These are phyloP conservation scores for Rhabdomys pumilio DNA, from an alignment of 2,797 vertebrate species.

Conservation along the genomic window DNA sequence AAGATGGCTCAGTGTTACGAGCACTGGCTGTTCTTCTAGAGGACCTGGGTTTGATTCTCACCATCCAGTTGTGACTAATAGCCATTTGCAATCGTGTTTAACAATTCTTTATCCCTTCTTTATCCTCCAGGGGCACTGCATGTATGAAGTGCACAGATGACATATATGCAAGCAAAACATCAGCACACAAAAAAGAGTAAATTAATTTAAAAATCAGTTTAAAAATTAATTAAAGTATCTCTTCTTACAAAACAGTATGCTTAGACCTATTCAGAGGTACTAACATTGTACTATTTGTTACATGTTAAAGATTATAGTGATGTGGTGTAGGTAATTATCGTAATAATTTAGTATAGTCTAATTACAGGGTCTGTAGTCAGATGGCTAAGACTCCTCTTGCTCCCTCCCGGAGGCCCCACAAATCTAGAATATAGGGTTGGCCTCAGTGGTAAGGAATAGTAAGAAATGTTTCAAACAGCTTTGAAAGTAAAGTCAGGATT, in stretches of 20 bases:
- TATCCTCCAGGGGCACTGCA: not conserved
- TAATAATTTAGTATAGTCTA: not conserved
- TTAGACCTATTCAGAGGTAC: not conserved
- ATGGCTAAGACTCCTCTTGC: not conserved
- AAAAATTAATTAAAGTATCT: not conserved
- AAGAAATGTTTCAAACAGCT: not conserved
- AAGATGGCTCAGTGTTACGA: not conserved
- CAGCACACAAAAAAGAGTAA: not conserved
- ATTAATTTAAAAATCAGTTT: not conserved
- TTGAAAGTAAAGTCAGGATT: not conserved
- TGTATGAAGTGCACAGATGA: not conserved
- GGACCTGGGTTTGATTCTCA: not conserved
- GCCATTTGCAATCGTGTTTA: not conserved
- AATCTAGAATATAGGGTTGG: not conserved
- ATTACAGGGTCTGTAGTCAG: not conserved
- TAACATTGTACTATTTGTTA: not conserved
- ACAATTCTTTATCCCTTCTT: no score
- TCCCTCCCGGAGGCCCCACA: not conserved
- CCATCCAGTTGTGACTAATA: not conserved
- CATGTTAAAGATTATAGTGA: not conserved
- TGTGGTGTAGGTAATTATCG: not conserved
- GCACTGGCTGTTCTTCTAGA: not conserved
- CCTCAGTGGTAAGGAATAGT: not conserved
- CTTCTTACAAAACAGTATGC: not conserved
- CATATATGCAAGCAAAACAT: not conserved